These are phyloP conservation scores for Ormyrus pomaceus DNA, from an alignment of 2,888 invertebrate species.

Conservation along the genomic window DNA sequence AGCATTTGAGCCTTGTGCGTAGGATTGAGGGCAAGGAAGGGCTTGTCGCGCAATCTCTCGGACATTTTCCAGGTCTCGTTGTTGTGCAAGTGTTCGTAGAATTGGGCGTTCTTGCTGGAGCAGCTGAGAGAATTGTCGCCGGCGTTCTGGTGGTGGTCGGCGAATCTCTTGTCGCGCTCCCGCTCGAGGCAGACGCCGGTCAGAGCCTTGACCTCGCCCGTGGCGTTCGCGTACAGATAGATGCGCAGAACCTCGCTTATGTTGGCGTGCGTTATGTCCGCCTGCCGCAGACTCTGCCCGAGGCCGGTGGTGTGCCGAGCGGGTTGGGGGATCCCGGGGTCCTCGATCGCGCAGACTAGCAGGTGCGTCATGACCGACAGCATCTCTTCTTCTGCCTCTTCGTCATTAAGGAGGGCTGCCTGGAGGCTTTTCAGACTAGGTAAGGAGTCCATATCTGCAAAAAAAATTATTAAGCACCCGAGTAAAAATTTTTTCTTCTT, in stretches of 20 bases:
- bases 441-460: slow-evolving; percentile 87
- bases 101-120: slow-evolving; percentile 86
- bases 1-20: slow-evolving; percentile 92
- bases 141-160: slow-evolving; percentile 89
- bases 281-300: slow-evolving; percentile 91
- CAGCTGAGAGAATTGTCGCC: slow-evolving; percentile 82
- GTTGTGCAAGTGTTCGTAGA: slow-evolving; percentile 86
- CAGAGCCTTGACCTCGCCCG: slow-evolving; percentile 88
- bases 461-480: background rate
- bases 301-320: slow-evolving; percentile 92
- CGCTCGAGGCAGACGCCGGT: slow-evolving; percentile 89
- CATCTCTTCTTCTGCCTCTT: slow-evolving; percentile 89
- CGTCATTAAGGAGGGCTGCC: slow-evolving; percentile 88
- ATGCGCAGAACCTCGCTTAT: slow-evolving; percentile 94
- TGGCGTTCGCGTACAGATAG: slow-evolving; percentile 93
- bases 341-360: slow-evolving; percentile 93
- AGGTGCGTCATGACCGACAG: slow-evolving; percentile 92
- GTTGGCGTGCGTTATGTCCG: slow-evolving; percentile 94
- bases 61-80: slow-evolving; percentile 89
- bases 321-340: slow-evolving; percentile 94
- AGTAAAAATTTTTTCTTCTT: too few species aligned
- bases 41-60: slow-evolving; percentile 87
- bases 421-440: slow-evolving; percentile 93
- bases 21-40: slow-evolving; percentile 90
- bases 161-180: slow-evolving; percentile 87